These are phyloP conservation scores for Watersipora subatra DNA, from an alignment of 1,140 invertebrate species.

Conservation along the genomic window DNA sequence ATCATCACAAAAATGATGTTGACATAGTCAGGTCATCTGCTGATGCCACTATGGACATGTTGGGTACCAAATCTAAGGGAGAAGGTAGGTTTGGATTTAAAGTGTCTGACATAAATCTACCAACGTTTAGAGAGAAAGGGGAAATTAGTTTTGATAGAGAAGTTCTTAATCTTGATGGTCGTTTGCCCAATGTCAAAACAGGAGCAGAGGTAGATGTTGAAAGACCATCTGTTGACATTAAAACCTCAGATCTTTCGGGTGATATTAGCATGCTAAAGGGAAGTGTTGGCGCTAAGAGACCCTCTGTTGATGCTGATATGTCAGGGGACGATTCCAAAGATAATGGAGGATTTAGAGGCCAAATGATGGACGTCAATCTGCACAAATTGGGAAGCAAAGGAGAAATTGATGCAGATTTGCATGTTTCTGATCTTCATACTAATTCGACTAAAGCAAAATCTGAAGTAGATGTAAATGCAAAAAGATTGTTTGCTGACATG, in stretches of 20 bases:
- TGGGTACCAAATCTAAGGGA: background rate
- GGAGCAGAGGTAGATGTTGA: background rate
- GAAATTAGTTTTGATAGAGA: background rate
- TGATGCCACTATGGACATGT: too few species aligned
- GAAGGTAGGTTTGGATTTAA: background rate
- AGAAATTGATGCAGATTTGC: background rate
- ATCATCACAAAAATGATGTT: too few species aligned
- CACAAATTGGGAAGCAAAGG: background rate
- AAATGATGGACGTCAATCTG: background rate
- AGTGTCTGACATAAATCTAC: background rate
- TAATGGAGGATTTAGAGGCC: background rate
- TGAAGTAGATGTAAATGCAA: background rate
- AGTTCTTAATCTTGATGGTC: background rate
- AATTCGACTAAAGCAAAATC: background rate
- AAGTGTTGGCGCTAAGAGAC: too few species aligned
- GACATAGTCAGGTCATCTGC: too few species aligned
- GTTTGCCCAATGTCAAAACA: background rate
- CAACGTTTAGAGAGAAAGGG: background rate
- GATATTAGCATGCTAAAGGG: too few species aligned
- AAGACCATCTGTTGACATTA: background rate
- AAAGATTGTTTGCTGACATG: background rate
- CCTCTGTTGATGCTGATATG: background rate
- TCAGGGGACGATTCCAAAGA: background rate
- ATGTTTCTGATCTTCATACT: background rate
- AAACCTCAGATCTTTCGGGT: too few species aligned